Evolutionary conservation across 1,140 invertebrate genomes (phyloP).

Genomic region (Pristionchus pacificus): DNA sequence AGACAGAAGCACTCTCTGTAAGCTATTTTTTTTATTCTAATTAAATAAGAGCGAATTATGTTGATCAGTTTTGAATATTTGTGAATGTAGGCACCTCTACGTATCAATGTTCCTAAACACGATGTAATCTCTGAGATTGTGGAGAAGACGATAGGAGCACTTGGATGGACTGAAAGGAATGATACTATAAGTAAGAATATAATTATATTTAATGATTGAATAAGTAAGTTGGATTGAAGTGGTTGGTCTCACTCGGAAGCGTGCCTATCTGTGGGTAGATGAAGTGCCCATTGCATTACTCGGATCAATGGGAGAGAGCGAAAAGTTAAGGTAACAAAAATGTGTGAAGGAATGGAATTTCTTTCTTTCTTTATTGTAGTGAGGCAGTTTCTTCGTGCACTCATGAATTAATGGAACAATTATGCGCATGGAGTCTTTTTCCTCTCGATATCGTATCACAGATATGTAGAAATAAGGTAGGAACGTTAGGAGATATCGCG

Average conservation of each 20-base stretch:
- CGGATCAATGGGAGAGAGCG: background rate
- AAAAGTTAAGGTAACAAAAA: background rate
- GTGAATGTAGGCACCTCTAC: background rate
- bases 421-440: background rate
- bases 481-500: no score
- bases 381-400: background rate
- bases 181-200: background rate
- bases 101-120: background rate
- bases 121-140: background rate
- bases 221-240: background rate
- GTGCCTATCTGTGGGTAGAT: background rate
- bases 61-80: background rate
- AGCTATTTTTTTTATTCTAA: background rate
- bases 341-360: background rate
- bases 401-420: background rate
- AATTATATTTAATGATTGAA: background rate
- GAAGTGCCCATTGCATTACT: background rate
- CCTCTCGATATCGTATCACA: background rate
- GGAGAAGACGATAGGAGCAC: background rate
- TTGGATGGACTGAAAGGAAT: background rate
- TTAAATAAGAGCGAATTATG: no score
- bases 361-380: no score
- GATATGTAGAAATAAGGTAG: background rate
- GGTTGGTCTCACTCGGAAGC: no score
- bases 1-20: background rate